These are phyloP conservation scores for Paralvinella palmiformis DNA, from an alignment of 1,140 invertebrate species.

Conservation along the genomic window DNA sequence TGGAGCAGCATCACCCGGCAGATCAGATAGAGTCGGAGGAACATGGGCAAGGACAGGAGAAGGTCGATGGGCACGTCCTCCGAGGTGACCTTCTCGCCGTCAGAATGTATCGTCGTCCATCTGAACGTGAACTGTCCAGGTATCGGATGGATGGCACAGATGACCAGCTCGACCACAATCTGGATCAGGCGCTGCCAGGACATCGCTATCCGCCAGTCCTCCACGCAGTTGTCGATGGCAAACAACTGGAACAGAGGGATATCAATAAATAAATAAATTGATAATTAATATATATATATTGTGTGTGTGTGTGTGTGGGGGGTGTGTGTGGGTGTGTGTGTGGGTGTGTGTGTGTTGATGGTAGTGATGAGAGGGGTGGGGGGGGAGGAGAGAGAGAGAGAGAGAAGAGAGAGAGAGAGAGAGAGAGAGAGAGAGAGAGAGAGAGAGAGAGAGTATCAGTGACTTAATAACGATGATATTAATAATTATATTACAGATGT, in stretches of 20 bases:
- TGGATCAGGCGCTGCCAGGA: slow-evolving; percentile 92
- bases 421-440: too few relatives aligned
- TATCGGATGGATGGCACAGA: slow-evolving; percentile 95
- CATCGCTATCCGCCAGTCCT: slow-evolving; percentile 99
- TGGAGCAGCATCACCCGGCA: slow-evolving; percentile 98
- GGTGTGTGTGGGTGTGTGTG: too few relatives aligned
- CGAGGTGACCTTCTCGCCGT: slow-evolving; percentile 46
- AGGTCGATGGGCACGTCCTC: slow-evolving; percentile 62
- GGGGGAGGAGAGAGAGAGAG: too few relatives aligned
- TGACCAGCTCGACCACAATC: slow-evolving; percentile 83
- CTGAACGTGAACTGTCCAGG: slow-evolving; percentile 92
- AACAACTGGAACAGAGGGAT: slow-evolving; percentile 19
- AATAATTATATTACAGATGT: too few relatives aligned
- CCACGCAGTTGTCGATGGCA: slow-evolving; percentile 77
- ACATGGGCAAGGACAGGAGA: slow-evolving; percentile 96
- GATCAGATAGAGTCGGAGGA: slow-evolving; percentile 96
- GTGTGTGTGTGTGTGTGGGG: too few relatives aligned
- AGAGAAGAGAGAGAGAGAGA: too few relatives aligned
- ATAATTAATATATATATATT: too few relatives aligned
- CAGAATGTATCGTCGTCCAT: slow-evolving; percentile 78
- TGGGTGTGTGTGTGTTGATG: too few relatives aligned
- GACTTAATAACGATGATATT: too few relatives aligned
- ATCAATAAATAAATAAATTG: too few relatives aligned
- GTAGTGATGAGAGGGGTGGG: too few relatives aligned
- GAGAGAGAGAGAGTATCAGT: too few relatives aligned